A percentile compares a stretch with the other conserved stretches of the same genome.
phyloP scores from a whole-genome alignment of 2,888 invertebrate genomes.

The Linyphia triangularis region DNA sequence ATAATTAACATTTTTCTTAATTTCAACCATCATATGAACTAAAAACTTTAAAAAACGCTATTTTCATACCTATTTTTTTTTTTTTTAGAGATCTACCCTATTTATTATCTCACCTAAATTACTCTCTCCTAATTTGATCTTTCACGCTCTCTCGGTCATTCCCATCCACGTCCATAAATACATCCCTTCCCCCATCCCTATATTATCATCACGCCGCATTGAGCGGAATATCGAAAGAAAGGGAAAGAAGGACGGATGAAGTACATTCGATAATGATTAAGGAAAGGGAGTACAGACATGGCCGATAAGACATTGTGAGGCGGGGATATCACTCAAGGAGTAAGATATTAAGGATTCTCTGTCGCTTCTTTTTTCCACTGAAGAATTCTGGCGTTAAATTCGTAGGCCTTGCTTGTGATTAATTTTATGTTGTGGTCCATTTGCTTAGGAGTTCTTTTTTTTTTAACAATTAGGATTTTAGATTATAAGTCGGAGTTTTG shows the following conservation, averaged over 20 bases:
- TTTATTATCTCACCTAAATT: conserved; percentile 59
- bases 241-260: conserved; percentile 20
- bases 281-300: conserved; percentile 32
- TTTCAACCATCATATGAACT: neutral
- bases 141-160: conserved; percentile 29
- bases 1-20: neutral
- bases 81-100: neutral
- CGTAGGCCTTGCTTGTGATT: neutral
- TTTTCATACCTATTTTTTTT: neutral
- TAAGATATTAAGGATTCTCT: neutral
- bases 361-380: neutral
- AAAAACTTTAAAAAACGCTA: neutral
- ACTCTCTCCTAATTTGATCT: conserved; percentile 55
- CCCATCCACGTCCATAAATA: conserved; percentile 38
- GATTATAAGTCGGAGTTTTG: too few species aligned
- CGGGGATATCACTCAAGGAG: neutral
- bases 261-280: conserved; percentile 30
- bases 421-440: neutral
- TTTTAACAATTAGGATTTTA: too few species aligned
- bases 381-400: neutral
- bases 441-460: neutral
- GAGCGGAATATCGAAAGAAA: conserved; percentile 4
- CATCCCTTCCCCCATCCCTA: neutral
- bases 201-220: conserved; percentile 31
- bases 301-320: conserved; percentile 38